phyloP scores from a whole-genome alignment of 2,888 invertebrate species.

The Eledona agricola region DNA sequence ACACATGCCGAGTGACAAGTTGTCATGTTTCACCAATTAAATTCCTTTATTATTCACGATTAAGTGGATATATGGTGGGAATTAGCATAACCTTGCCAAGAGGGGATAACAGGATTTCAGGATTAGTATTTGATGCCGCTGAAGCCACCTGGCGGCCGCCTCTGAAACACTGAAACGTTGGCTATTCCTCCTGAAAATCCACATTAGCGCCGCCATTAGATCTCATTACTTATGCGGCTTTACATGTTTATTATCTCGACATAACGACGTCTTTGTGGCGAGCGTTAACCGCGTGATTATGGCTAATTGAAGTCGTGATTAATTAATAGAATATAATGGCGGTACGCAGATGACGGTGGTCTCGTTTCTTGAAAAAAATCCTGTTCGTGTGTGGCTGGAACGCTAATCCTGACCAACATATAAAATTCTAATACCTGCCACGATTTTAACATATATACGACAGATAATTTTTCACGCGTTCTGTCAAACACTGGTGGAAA shows the following conservation, averaged over 20 bases:
- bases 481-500: too few relatives aligned
- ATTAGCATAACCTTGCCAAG: conserved; percentile 24
- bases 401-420: too few relatives aligned
- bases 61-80: conserved; percentile 9
- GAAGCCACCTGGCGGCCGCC: too few relatives aligned
- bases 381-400: too few relatives aligned
- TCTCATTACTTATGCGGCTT: conserved; percentile 20
- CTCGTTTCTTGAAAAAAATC: too few relatives aligned
- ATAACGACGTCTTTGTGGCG: conserved; percentile 26
- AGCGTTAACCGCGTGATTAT: conserved; percentile 21
- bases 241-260: conserved; percentile 26
- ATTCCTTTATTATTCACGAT: conserved; percentile 33
- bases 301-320: conserved; percentile 30
- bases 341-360: too few relatives aligned
- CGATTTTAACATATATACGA: too few relatives aligned
- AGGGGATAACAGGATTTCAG: conserved; percentile 14
- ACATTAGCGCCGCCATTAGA: conserved; percentile 20
- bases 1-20: conserved; percentile 38
- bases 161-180: too few relatives aligned
- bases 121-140: too few relatives aligned
- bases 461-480: too few relatives aligned
- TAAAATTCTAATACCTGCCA: too few relatives aligned
- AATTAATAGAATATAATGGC: conserved; percentile 19
- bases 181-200: too few relatives aligned
- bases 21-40: conserved; percentile 39